Conservation (phyloP, 1,140 invertebrate species). For the Oryzaephilus surinamensis region DNA sequence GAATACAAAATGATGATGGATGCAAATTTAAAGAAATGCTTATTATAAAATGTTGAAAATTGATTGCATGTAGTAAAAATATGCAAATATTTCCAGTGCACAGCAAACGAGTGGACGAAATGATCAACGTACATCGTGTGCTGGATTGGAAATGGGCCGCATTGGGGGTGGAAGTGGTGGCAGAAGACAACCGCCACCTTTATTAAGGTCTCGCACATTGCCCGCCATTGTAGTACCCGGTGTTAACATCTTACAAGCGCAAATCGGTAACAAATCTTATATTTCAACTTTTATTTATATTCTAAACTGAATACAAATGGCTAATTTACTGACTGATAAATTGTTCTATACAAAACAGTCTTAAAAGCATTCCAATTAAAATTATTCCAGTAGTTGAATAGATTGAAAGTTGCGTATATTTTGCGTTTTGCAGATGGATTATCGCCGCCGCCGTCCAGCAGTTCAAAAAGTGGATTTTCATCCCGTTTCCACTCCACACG, state of each 20-base stretch:
- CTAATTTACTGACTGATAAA: too few species aligned
- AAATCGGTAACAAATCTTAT: conserved; percentile 52
- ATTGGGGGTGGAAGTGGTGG: conserved; percentile 24
- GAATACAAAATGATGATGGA: too few species aligned
- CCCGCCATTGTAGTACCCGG: conserved; percentile 84
- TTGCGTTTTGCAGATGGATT: too few species aligned
- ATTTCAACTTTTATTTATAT: conserved; percentile 5
- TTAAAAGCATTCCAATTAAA: too few species aligned
- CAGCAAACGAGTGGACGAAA: conserved; percentile 31
- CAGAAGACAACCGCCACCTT: conserved; percentile 52
- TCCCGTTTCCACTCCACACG: conserved; percentile 34
- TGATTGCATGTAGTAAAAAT: too few species aligned
- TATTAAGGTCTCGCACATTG: conserved; percentile 72
- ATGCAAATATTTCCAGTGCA: conserved; percentile 34
- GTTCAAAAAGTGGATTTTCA: conserved; percentile 5
- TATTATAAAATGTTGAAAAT: too few species aligned
- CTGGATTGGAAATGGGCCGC: conserved; percentile 26
- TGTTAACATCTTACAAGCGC: conserved; percentile 71
- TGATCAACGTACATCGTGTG: conserved; percentile 32
- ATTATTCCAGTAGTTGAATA: too few species aligned
- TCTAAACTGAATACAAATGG: neutral
- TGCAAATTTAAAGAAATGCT: too few species aligned
- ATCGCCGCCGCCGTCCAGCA: neutral
- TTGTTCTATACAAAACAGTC: too few species aligned
- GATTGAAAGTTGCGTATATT: too few species aligned